Base-by-base conservation (phyloP, 2,888 invertebrate species). In the Orchestes rusci region DNA sequence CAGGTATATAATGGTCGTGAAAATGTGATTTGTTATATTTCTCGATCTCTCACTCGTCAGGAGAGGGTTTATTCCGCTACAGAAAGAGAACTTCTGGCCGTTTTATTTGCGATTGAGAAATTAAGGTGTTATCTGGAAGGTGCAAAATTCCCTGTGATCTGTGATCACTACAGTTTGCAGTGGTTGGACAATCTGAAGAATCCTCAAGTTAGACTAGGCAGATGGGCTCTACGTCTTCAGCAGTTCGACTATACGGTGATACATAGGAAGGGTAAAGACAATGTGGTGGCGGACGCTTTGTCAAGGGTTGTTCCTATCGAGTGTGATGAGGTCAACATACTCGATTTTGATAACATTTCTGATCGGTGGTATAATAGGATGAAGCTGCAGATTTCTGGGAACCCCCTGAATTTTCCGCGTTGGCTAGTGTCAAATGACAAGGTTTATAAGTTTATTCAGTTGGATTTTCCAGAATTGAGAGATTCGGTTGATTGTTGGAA, bases 261-360 rank as follows among this genome's bases (percentile, higher is more conserved):
- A 5, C 23, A 23, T 23, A 23, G 23, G 10, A 23, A 23, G 10
- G 5, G 5, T 7, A 23, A 23, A 23, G 23, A 23, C 5, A 5
- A 23, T 5, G 10, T 23, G 10, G 23, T 23, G 5, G 7, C 10
- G 5, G 10, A 23, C 10, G 23, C 23, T 23, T 10, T 23, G 23
- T 23, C 23, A 10, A 20, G 39, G 16, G 32, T 28, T 2, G 43
- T 40, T 23, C 23, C 5, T 23, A 23, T 23, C 5, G 23, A 7
- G 10, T 5, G 5, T 23, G 23, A 23, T 23, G 23, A 23, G 23
- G 10, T 5, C 23, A 7, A 10, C 10, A 10, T 7, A 23, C 5
- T 23, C 5, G 23, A 23, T 7, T 10, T 23, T 10, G 10, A 5
- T 23, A 10, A 23, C 23, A 23, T 23, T 23, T 7, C 5, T 7